These are phyloP conservation scores for Butastur rufipennis DNA, from an alignment of 2,113 vertebrate species.

Conservation along the genomic window DNA sequence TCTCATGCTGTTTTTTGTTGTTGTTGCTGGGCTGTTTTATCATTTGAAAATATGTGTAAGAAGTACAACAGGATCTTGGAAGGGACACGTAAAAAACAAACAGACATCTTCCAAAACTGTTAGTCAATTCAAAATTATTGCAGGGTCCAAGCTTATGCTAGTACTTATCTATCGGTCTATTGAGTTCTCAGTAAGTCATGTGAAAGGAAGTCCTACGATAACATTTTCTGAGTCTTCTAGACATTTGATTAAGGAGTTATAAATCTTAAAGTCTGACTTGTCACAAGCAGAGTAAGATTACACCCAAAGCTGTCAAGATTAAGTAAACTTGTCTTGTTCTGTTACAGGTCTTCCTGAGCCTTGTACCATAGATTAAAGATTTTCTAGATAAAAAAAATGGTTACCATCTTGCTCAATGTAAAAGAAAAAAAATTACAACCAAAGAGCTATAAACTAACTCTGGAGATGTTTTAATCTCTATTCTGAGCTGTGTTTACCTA, in stretches of 20 bases:
- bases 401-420: conserved; percentile 73
- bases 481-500: conserved; percentile 59
- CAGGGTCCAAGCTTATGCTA: conserved; percentile 67
- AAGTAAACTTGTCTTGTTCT: conserved; percentile 87
- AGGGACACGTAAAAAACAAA: neutral
- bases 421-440: conserved; percentile 54
- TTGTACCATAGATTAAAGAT: conserved; percentile 85
- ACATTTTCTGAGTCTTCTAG: conserved; percentile 85
- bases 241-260: conserved; percentile 89
- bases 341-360: conserved; percentile 81
- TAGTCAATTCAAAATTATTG: conserved; percentile 73
- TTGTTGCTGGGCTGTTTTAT: conserved; percentile 22
- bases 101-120: conserved; percentile 48
- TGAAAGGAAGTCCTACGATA: conserved; percentile 84
- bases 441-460: conserved; percentile 60
- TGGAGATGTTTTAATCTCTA: conserved; percentile 51
- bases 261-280: conserved; percentile 86
- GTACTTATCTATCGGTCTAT: conserved; percentile 82
- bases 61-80: conserved; percentile 6
- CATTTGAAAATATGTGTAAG: neutral
- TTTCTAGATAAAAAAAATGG: conserved; percentile 73
- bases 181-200: conserved; percentile 83
- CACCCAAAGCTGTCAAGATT: conserved; percentile 88
- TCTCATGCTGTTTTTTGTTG: neutral
- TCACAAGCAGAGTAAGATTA: conserved; percentile 85